Base-by-base conservation (phyloP, 2,888 invertebrate genomes). In the Eledona agricola region DNA sequence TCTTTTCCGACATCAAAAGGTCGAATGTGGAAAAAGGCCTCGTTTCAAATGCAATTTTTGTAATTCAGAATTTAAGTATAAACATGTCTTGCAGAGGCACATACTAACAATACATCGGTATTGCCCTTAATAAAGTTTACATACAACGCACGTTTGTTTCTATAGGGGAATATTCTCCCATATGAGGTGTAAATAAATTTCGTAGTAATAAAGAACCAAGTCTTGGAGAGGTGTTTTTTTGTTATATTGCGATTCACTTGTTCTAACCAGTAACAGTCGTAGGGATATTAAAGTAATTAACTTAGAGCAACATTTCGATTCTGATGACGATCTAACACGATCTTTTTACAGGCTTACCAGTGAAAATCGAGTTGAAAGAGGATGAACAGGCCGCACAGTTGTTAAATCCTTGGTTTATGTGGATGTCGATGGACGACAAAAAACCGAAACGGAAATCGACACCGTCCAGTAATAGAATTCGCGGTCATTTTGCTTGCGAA, bases 401-500 rank as follows among this genome's bases (percentile, higher is more conserved):
- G 45, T 55, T 58, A 54, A 31, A 61, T 54, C 58, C 55, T 34
- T 50, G 61, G 59, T 51, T 66, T 58, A 31, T 51, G 46, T 23
- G 43, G 34, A n/a, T n/a, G 31, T 28, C 45, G 10, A 50, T 53
- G 7, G 54, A 38, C 29, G 50, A 55, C 19, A 40, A 49, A 26
- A 60, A 60, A 43, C 51, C 57, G 35, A 62, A 61, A 60, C 59
- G 70, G 56, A 71, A 67, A 65, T 61, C 67, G 19, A 65, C 63
- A n/a, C 59, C 67, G 3, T 57, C 79, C 43, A 82, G 82, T 72
- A 82, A 67, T 54, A 60, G 75, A 53, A 72, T 73, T 26, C 66
- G 69, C 26, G 77, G 77, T 2, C 77, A 80, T 63, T 81, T 80
- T 70, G 67, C 80, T 57, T 88, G 88, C 77, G 80, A 80, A 57